A percentile compares a stretch with the other conserved stretches of the same genome.
Conservation (phyloP, 1,140 invertebrate species). For the Pogonomyrmex californicus region DNA sequence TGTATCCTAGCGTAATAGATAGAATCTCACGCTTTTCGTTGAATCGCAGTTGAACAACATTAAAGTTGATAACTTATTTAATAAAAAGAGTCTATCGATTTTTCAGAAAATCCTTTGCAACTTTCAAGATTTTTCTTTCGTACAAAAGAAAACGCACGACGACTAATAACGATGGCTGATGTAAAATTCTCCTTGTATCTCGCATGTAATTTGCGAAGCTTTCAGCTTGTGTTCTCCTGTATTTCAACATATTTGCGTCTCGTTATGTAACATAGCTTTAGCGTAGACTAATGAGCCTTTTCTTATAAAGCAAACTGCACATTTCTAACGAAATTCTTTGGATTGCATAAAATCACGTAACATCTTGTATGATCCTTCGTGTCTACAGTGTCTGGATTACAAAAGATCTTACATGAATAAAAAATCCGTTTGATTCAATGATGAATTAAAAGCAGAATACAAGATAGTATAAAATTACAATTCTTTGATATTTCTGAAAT, state of each 20-base stretch:
- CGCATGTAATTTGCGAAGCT: background rate
- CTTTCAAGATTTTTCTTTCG: background rate
- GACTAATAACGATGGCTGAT: background rate
- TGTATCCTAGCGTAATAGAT: slow-evolving; percentile 41
- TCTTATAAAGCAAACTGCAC: background rate
- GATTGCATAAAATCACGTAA: background rate
- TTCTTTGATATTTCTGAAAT: background rate
- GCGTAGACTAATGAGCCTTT: slow-evolving; percentile 18
- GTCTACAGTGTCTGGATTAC: background rate
- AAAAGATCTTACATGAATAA: background rate
- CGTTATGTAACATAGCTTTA: slow-evolving; percentile 3
- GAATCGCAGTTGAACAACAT: background rate
- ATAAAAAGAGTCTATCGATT: background rate
- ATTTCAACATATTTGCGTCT: slow-evolving; percentile 17
- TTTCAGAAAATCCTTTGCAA: background rate
- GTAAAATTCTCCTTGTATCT: background rate
- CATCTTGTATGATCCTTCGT: background rate
- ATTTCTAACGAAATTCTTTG: background rate
- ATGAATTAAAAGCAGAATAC: background rate
- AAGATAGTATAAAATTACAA: background rate
- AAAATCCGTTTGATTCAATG: background rate
- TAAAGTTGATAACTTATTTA: background rate
- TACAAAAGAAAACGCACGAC: background rate
- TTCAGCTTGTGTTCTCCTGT: background rate
- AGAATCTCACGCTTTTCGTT: background rate